Conservation (phyloP, 2,797 vertebrate species). For the Cossypha heuglini region DNA sequence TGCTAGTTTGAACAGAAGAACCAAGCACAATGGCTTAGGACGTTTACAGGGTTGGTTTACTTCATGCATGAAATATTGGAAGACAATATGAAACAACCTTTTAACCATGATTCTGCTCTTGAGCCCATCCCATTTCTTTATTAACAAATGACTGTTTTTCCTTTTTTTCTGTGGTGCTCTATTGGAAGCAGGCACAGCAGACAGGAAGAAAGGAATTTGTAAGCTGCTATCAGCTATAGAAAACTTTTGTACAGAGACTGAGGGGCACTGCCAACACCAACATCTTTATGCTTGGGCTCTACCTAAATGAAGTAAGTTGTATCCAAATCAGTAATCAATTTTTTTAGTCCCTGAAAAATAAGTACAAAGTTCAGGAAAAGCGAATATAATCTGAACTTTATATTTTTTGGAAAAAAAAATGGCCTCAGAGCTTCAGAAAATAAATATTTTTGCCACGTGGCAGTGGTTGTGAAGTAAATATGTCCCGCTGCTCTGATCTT, state of each 20-base stretch:
- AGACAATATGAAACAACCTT: slow-evolving; percentile 11
- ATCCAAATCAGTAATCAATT: not conserved
- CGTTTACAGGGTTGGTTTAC: slow-evolving; percentile 15
- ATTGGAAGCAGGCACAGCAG: not conserved
- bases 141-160: not conserved
- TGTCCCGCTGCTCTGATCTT: slow-evolving; percentile 95
- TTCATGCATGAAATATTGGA: slow-evolving; percentile 48
- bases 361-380: slow-evolving; percentile 19
- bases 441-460: slow-evolving; percentile 88
- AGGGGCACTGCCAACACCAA: rapidly evolving
- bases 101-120: not conserved
- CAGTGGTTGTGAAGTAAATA: slow-evolving; percentile 88
- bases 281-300: not conserved
- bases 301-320: not conserved
- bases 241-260: not conserved
- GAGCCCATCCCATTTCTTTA: not conserved
- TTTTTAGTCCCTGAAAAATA: slow-evolving; percentile 19
- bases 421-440: slow-evolving; percentile 81
- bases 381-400: slow-evolving; percentile 45
- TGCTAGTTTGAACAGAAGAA: slow-evolving; percentile 49
- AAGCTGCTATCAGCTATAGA: not conserved
- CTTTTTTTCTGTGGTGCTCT: not conserved
- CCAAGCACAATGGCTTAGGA: slow-evolving; percentile 14
- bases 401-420: slow-evolving; percentile 33
- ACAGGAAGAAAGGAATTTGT: not conserved